Base-by-base conservation (phyloP, 1,140 invertebrate genomes). In the Hyphantria cunea region DNA sequence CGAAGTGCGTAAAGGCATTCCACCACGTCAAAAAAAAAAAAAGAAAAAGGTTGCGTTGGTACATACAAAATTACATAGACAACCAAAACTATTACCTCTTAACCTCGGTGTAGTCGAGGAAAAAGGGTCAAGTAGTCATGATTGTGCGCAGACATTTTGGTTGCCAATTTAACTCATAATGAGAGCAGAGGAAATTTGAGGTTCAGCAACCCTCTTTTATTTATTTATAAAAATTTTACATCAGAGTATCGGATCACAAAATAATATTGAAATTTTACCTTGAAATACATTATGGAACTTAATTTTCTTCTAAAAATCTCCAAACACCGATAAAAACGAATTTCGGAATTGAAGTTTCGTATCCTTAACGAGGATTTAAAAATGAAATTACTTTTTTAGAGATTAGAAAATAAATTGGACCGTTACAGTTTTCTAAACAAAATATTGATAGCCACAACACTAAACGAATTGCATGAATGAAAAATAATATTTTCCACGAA, bases 371-470 rank as follows among this genome's bases (percentile, higher is more conserved):
- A 44, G 7, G 45, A 10, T 58, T 58, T 49, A 58, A 58, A 48
- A 9, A 45, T 25, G 34, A 61, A 61, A 61, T 61, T 61, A 61
- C 49, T 54, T 34, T 49, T 42, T 44, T 45, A 47, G 41, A 52
- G 31, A 61, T 52, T 61, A 52, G 48, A n/a, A 51, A 44, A 25
- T 4, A 61, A 61, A 61, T 61, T 61, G 58, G 49, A 37, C 41
- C 41, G 41, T 52, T 33, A 51, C 37, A 50, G 33, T 50, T 49
- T 41, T 13, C 55, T 17, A 41, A 10, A 49, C 56, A 25, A 31
- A 61, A 61, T 52, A 60, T 51, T n/a, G n/a, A n/a, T n/a, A n/a
- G n/a, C n/a, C n/a, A n/a, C 47, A 50, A 9, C 42, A 41, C 37
- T 59, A 31, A 50, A 50, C 47, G 37, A 59, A 59, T 59, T 50